phyloP scores from a whole-genome alignment of 1,140 invertebrate species.

The Drosophila triauraria region DNA sequence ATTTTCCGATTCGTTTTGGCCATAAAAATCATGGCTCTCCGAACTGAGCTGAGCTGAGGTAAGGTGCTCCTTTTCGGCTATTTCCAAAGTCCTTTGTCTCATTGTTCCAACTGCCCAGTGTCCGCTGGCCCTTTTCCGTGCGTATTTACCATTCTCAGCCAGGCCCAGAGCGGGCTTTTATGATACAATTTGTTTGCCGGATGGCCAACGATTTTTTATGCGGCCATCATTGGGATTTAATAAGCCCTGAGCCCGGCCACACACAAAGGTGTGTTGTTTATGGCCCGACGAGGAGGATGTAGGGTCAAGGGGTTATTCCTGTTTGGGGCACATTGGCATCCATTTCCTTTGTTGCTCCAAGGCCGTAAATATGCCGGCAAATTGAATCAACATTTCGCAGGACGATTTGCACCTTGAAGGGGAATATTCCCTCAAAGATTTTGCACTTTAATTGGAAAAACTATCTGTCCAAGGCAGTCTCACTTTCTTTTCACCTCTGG shows the following conservation, averaged over 20 bases:
- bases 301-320: constrained; percentile 29
- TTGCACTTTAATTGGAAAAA: constrained; percentile 39
- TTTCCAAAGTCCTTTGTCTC: constrained; percentile 62
- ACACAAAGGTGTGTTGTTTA: constrained; percentile 58
- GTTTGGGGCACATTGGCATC: constrained; percentile 28
- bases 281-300: background rate
- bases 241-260: constrained; percentile 58
- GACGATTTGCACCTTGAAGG: constrained; percentile 6
- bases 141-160: constrained; percentile 63
- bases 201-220: constrained; percentile 64
- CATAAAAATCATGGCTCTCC: constrained; percentile 70
- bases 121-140: constrained; percentile 51
- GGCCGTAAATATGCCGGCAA: constrained; percentile 35
- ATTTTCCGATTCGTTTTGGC: constrained; percentile 70
- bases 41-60: constrained; percentile 42
- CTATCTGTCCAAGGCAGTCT: constrained; percentile 7
- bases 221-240: constrained; percentile 76
- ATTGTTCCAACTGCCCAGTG: constrained; percentile 47
- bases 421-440: constrained; percentile 1
- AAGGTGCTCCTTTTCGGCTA: constrained; percentile 40
- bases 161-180: constrained; percentile 43
- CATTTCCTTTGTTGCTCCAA: constrained; percentile 37
- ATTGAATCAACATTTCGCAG: constrained; percentile 43
- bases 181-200: constrained; percentile 76
- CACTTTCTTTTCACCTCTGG: background rate